phyloP scores from a whole-genome alignment of 2,888 invertebrate genomes.

The Drosophila quinaria region DNA sequence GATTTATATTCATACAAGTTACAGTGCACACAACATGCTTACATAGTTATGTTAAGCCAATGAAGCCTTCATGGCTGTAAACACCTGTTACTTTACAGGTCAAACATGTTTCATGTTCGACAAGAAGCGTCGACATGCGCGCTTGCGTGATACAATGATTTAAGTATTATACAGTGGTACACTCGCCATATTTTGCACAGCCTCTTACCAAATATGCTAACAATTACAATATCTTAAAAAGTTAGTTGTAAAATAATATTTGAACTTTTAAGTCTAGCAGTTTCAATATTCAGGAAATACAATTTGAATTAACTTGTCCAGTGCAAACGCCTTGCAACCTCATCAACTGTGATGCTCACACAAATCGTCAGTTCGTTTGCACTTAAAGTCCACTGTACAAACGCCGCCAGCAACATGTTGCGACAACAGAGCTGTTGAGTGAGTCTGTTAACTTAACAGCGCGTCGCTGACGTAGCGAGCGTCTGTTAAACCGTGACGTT shows the following conservation, averaged over 20 bases:
- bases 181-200: not conserved
- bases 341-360: not conserved
- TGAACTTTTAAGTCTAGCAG: not conserved
- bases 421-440: constrained; percentile 53
- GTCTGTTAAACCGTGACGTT: constrained; percentile 40
- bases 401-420: constrained; percentile 53
- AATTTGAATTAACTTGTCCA: not conserved
- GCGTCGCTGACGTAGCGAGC: constrained; percentile 32
- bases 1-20: constrained; percentile 30
- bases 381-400: constrained; percentile 42
- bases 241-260: not conserved
- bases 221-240: not conserved
- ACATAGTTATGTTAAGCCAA: constrained; percentile 12
- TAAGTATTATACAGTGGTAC: constrained; percentile 38
- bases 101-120: constrained; percentile 55
- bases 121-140: constrained; percentile 44
- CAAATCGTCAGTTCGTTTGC: constrained; percentile 4
- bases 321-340: not conserved
- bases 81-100: constrained; percentile 65
- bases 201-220: not conserved
- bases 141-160: constrained; percentile 54
- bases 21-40: constrained; percentile 24
- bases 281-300: not conserved
- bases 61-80: constrained; percentile 30
- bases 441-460: constrained; percentile 45